Evolutionary conservation across 2,888 invertebrate species (phyloP).

Genomic region (Cordilura impudica): DNA sequence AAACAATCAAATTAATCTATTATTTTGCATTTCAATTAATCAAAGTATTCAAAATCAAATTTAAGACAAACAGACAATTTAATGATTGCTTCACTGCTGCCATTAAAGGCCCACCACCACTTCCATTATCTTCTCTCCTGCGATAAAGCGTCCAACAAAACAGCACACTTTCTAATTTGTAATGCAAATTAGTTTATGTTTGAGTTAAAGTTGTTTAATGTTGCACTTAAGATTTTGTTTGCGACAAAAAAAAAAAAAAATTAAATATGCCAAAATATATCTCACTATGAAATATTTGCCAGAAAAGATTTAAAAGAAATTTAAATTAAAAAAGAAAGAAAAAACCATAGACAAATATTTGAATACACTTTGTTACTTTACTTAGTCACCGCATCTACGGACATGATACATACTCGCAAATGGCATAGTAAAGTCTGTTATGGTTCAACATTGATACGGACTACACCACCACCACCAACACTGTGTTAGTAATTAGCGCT

Average conservation of each 20-base stretch:
- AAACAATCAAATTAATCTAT: conserved; percentile 25
- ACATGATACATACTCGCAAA: neutral
- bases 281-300: conserved; percentile 57
- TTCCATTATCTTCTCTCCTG: neutral
- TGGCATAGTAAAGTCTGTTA: conserved; percentile 11
- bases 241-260: conserved; percentile 27
- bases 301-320: conserved; percentile 36
- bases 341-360: conserved; percentile 35
- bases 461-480: neutral
- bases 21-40: conserved; percentile 37
- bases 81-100: too few species aligned
- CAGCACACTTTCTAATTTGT: conserved; percentile 62
- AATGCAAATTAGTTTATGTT: conserved; percentile 58
- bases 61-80: conserved; percentile 32
- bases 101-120: neutral
- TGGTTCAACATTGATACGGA: conserved; percentile 42
- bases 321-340: conserved; percentile 2
- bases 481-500: conserved; percentile 61
- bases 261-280: conserved; percentile 22
- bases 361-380: conserved; percentile 52
- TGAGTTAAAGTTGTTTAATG: conserved; percentile 40
- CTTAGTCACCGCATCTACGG: neutral
- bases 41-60: conserved; percentile 18
- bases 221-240: conserved; percentile 35
- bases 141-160: neutral